Evolutionary conservation across 2,888 invertebrate genomes (phyloP).

Genomic region (Acronicta psi): DNA sequence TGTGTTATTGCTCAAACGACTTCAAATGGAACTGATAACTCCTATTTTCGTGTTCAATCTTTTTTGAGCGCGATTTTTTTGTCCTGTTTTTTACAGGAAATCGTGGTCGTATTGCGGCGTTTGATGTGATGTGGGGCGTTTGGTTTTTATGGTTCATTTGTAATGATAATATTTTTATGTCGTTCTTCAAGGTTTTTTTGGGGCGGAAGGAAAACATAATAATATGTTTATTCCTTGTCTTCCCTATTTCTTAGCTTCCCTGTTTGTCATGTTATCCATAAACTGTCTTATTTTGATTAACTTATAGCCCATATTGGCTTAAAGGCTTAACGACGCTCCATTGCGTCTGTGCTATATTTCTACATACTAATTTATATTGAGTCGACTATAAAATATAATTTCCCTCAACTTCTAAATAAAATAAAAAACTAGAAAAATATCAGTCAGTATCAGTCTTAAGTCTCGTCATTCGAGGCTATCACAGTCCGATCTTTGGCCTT

Average conservation of each 20-base stretch:
- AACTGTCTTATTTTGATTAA: too few species aligned
- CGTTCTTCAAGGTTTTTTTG: slow-evolving; percentile 2
- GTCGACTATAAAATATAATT: too few species aligned
- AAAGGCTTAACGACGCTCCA: too few species aligned
- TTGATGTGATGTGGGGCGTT: slow-evolving; percentile 26
- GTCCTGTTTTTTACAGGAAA: slow-evolving; percentile 26
- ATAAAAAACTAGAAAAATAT: not conserved
- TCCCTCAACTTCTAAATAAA: too few species aligned
- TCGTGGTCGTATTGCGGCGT: slow-evolving; percentile 21
- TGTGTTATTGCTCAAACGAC: slow-evolving; percentile 64
- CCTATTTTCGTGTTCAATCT: slow-evolving; percentile 49
- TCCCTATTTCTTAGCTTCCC: not conserved
- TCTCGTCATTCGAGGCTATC: not conserved
- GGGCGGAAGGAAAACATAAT: slow-evolving; percentile 2
- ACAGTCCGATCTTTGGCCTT: not conserved
- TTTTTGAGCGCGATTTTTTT: slow-evolving; percentile 39
- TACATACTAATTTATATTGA: too few species aligned
- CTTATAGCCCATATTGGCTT: too few species aligned
- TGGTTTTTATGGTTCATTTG: slow-evolving; percentile 35
- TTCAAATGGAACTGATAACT: slow-evolving; percentile 59
- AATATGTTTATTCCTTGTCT: slow-evolving; percentile 1
- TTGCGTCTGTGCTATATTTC: too few species aligned
- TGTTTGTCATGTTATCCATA: too few species aligned
- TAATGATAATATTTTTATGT: slow-evolving; percentile 36
- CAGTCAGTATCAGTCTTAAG: not conserved